Percentiles rank a stretch among this genome's conserved stretches.
Conservation (phyloP, 2,113 vertebrate species). For the Microtus pennsylvanicus region DNA sequence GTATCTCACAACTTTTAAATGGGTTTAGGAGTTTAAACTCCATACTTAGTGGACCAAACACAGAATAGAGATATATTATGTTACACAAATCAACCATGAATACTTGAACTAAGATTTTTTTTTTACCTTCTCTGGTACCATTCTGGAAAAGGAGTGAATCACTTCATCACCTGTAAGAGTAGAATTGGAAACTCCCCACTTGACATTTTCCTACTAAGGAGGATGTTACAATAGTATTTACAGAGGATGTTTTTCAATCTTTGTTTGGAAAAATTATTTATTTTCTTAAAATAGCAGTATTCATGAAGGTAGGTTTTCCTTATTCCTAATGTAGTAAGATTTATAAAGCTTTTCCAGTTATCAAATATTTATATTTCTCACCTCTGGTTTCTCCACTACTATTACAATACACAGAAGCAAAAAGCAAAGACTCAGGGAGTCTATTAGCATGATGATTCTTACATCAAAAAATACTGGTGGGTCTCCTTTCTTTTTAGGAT, state of each 20-base stretch:
- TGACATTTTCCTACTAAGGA: not conserved
- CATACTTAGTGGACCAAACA: too few species aligned
- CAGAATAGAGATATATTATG: too few species aligned
- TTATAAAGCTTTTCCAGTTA: not conserved
- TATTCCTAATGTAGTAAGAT: too few species aligned
- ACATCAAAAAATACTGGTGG: not conserved
- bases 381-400: not conserved
- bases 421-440: not conserved
- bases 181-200: not conserved
- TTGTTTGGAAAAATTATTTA: not conserved
- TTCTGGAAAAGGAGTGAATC: not conserved
- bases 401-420: not conserved
- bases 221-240: not conserved
- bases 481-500: not conserved
- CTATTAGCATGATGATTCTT: rapidly evolving
- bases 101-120: not conserved
- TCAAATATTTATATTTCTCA: not conserved
- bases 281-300: not conserved
- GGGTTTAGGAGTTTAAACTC: not conserved
- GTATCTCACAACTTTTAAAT: too few species aligned
- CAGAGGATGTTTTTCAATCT: not conserved
- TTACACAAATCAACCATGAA: not conserved
- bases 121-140: not conserved
- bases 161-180: not conserved
- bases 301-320: too few species aligned